phyloP scores from a whole-genome alignment of 2,888 invertebrate species.

The Callosobruchus maculatus region DNA sequence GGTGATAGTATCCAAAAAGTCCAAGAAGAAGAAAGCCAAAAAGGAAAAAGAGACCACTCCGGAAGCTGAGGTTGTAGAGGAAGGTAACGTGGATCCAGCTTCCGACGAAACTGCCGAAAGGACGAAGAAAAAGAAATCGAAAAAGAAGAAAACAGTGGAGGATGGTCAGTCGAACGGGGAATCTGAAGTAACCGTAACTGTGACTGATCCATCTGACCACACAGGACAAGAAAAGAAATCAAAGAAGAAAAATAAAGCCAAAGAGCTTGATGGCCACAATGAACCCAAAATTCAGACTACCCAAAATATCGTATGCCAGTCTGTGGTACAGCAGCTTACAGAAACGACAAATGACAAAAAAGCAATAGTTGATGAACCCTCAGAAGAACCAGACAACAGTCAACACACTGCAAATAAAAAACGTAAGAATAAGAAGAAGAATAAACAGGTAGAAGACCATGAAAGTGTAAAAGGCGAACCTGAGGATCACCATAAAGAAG shows the following conservation, averaged over 20 bases:
- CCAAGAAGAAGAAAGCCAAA: slow-evolving; percentile 12
- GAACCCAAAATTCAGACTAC: not conserved
- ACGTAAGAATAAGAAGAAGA: slow-evolving; percentile 1
- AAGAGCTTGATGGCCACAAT: not conserved
- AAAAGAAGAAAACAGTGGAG: not conserved
- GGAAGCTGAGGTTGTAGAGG: slow-evolving; percentile 3
- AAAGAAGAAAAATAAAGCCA: not conserved
- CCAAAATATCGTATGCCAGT: not conserved
- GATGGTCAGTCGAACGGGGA: not conserved
- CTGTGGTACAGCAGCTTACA: not conserved
- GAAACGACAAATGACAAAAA: too few species aligned
- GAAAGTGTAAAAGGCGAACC: not conserved
- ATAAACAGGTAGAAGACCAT: not conserved
- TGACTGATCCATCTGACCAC: not conserved
- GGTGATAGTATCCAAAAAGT: slow-evolving; percentile 1
- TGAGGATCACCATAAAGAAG: not conserved
- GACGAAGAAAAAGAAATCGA: not conserved
- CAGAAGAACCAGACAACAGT: not conserved
- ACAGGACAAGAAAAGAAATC: not conserved
- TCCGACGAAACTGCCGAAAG: not conserved
- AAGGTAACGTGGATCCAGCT: not conserved
- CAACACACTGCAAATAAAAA: slow-evolving; percentile 3
- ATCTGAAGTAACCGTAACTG: not conserved
- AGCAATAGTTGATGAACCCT: not conserved
- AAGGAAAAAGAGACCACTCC: slow-evolving; percentile 3